These are phyloP conservation scores for Sabatieria punctata DNA, from an alignment of 2,888 invertebrate species.

Conservation along the genomic window DNA sequence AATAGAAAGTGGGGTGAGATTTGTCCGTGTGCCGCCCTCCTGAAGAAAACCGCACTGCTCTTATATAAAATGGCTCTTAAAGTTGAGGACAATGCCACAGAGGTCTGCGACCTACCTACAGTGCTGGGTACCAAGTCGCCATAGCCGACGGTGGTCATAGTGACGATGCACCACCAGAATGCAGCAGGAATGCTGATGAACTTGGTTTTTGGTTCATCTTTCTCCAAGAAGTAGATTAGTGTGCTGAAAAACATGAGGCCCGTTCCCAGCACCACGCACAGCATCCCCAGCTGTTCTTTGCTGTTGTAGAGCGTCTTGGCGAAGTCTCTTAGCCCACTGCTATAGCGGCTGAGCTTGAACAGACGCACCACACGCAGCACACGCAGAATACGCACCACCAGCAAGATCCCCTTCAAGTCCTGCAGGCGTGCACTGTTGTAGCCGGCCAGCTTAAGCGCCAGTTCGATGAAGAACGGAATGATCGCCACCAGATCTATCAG, in stretches of 20 bases:
- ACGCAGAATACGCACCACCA: not conserved
- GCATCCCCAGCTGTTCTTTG: not conserved
- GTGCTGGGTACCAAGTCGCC: too few relatives aligned
- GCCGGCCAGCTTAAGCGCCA: not conserved
- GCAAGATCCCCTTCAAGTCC: not conserved
- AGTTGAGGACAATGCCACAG: too few relatives aligned
- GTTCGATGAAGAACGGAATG: conserved; percentile 30
- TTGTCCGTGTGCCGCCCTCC: too few relatives aligned
- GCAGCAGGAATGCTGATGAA: not conserved
- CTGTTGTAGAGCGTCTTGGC: not conserved
- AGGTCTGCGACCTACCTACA: too few relatives aligned
- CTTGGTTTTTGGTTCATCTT: not conserved
- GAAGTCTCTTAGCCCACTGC: not conserved
- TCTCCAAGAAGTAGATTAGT: not conserved
- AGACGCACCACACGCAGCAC: not conserved
- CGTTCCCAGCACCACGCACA: not conserved
- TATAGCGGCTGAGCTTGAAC: not conserved
- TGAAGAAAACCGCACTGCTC: too few relatives aligned
- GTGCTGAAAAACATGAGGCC: not conserved
- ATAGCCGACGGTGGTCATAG: too few relatives aligned
- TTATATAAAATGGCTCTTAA: too few relatives aligned
- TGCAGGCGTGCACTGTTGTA: not conserved
- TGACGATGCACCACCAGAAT: too few relatives aligned
- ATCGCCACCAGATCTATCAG: conserved; percentile 33
- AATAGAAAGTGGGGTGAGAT: too few relatives aligned